Evolutionary conservation across 64 coral and sea anemone species (phyloP).

Genomic region (Montipora efflorescens): DNA sequence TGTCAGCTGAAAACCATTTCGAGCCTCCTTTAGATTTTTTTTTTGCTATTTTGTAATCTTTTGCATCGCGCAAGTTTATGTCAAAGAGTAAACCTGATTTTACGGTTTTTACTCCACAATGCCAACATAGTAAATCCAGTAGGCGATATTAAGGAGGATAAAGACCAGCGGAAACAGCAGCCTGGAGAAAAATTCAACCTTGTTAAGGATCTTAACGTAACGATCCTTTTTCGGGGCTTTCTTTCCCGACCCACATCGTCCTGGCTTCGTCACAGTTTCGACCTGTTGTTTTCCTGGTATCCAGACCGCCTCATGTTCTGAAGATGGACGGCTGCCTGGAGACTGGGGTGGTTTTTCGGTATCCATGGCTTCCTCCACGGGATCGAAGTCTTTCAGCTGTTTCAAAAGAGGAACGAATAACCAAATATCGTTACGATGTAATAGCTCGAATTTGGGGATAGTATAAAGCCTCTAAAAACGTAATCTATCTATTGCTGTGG

Average conservation of each 20-base stretch:
- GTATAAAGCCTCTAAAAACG: neutral
- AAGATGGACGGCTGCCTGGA: constrained; percentile 62
- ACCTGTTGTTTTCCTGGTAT: constrained; percentile 85
- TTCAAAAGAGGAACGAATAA: neutral
- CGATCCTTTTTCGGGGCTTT: neutral
- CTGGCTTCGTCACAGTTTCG: constrained; percentile 79
- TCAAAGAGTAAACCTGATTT: neutral
- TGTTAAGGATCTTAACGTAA: constrained; percentile 63
- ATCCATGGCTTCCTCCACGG: constrained; percentile 31
- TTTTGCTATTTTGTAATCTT: neutral
- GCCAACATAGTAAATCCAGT: constrained; percentile 79
- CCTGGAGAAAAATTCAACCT: constrained; percentile 82
- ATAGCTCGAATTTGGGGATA: neutral
- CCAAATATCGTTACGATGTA: neutral
- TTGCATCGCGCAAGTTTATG: neutral
- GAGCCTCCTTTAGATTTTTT: neutral
- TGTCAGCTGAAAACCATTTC: too few relatives aligned
- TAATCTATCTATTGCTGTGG: too few relatives aligned
- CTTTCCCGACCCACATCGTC: constrained; percentile 10
- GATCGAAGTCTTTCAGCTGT: constrained; percentile 45
- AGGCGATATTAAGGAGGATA: constrained; percentile 81
- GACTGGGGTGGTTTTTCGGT: constrained; percentile 68
- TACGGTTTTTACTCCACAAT: neutral
- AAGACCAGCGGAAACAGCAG: constrained; percentile 80
- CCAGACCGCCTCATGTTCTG: constrained; percentile 94